phyloP scores from a whole-genome alignment of 1,140 invertebrate genomes.

The Euwallacea similis region DNA sequence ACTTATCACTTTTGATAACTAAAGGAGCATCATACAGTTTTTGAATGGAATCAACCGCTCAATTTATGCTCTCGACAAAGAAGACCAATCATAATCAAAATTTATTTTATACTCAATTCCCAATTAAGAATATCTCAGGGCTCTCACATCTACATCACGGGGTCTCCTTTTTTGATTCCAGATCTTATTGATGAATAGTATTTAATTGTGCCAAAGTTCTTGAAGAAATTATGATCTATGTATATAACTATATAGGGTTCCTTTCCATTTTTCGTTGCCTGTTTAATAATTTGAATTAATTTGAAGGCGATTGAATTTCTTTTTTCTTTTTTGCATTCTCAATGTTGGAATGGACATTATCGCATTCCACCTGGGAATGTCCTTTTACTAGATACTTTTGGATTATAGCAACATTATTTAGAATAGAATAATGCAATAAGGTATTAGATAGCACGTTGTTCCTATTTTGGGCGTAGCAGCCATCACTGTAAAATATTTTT shows the following conservation, averaged over 20 bases:
- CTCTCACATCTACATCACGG: too few species aligned
- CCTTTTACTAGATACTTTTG: conserved; percentile 53
- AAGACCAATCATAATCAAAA: too few species aligned
- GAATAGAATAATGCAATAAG: conserved; percentile 41
- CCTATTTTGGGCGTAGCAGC: conserved; percentile 50
- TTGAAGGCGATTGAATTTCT: conserved; percentile 39
- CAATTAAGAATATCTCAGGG: too few species aligned
- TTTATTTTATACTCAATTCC: too few species aligned
- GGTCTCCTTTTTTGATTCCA: neutral
- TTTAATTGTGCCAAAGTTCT: conserved; percentile 7
- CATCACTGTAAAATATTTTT: conserved; percentile 45
- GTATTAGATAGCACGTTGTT: conserved; percentile 48
- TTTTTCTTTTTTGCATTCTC: conserved; percentile 45
- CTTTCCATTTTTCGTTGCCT: conserved; percentile 29
- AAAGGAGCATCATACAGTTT: too few species aligned
- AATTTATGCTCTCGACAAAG: too few species aligned
- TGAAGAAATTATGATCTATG: conserved; percentile 4
- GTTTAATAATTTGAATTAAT: conserved; percentile 39
- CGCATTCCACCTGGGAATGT: conserved; percentile 53
- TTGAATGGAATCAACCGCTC: too few species aligned
- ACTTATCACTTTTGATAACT: too few species aligned
- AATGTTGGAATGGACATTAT: conserved; percentile 42
- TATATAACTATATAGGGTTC: conserved; percentile 6
- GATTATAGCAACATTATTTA: conserved; percentile 42
- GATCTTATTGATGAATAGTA: conserved; percentile 12